Base-by-base conservation (phyloP, 23 tunicate species). In the Halocynthia roretzi region DNA sequence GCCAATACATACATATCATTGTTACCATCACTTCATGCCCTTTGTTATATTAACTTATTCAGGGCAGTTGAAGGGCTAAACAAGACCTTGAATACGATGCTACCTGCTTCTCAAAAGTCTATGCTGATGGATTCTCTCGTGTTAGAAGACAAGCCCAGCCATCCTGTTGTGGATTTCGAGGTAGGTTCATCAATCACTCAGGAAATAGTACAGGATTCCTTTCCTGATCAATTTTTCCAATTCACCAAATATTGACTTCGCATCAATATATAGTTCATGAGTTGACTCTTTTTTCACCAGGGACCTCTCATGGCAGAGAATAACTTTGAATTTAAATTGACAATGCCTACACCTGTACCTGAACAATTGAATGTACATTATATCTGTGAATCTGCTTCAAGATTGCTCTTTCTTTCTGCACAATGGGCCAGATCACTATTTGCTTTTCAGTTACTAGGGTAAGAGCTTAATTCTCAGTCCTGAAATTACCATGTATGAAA, bases 351-450 rank as follows among this genome's bases (percentile, higher is more conserved):
- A 56, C 84, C 87, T n/a, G 61, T 63, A 53, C 90, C 72, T 18
- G 89, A 76, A 0, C 54, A 70, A 9, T 79, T 88, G 12, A 90
- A 81, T 51, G 82, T 84, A 15, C 89, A 90, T 55, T 90, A 83
- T 62, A 84, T 90, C 56, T 85, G 90, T 64, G 97, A 90, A 63
- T 84, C 97, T 67, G 97, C 97, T 12, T 90, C 97, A 51, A 71
- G 97, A 71, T 71, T 90, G 18, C 83, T 90, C 40, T 85, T 90
- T 77, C 70, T 90, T 11, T 84, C 97, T 7, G 90, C 97, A 5
- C 90, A 90, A 65, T 90, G 97, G 97, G 90, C 97, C 8, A 63
- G 90, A 51, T 84, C 88, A 7, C 81, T 90, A 71, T 85, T 84
- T 63, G 90, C 97, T 15, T 90, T 90, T 53, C 97, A 84, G 58